phyloP scores from a whole-genome alignment of 2,888 invertebrate genomes.

The Machimus atricapillus region DNA sequence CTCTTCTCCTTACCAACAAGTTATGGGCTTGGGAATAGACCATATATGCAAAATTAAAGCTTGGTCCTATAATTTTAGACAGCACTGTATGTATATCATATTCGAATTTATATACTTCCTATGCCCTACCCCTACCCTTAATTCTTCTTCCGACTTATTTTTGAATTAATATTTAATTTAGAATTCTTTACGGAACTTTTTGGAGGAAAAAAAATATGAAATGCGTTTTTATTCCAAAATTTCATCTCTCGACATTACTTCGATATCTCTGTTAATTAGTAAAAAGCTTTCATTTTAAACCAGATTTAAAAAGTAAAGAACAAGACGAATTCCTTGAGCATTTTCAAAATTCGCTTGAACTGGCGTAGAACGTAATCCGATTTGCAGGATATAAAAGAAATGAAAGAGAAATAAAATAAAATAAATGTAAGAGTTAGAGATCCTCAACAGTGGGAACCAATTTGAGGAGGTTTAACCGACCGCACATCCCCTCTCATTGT shows the following conservation, averaged over 20 bases:
- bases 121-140: no score
- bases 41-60: no score
- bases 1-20: no score
- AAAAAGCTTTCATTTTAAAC: background rate
- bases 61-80: no score
- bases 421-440: background rate
- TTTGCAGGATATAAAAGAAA: background rate
- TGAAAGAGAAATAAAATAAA: background rate
- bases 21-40: no score
- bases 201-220: no score
- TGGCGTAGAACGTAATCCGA: background rate
- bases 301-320: background rate
- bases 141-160: no score
- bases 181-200: no score
- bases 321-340: background rate
- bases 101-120: no score
- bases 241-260: background rate
- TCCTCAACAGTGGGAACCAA: background rate
- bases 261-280: background rate
- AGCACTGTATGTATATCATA: no score
- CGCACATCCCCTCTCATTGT: background rate
- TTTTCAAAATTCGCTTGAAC: background rate
- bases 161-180: no score
- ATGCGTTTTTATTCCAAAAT: background rate
- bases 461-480: background rate